A percentile compares a stretch with the other conserved stretches of the same genome.
Evolutionary conservation across 2,113 vertebrate genomes (phyloP).

Genomic region (Vulpes lagopus): DNA sequence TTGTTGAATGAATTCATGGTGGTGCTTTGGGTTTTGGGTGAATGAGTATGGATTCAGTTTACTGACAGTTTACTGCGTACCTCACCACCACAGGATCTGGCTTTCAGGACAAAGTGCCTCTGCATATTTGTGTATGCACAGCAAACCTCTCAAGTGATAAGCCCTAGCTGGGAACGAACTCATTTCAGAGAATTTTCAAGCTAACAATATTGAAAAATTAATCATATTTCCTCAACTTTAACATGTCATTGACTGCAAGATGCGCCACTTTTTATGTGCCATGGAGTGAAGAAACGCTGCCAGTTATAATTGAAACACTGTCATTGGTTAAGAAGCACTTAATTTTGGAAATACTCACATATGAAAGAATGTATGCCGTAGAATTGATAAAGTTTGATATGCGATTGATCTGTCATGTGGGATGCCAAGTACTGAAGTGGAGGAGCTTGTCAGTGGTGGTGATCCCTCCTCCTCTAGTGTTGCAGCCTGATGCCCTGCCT

Average conservation of each 20-base stretch:
- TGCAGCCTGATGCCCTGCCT: rapidly evolving
- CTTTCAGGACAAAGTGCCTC: neutral
- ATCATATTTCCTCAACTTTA: neutral
- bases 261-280: neutral
- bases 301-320: neutral
- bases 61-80: neutral
- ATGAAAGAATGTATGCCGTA: neutral
- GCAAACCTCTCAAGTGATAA: neutral
- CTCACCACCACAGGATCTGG: neutral
- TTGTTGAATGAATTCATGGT: neutral
- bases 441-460: neutral
- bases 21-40: neutral
- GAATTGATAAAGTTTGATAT: neutral
- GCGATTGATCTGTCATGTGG: rapidly evolving
- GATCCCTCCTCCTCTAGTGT: rapidly evolving
- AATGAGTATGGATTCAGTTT: neutral
- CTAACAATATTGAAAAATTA: neutral
- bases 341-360: neutral
- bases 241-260: neutral
- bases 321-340: neutral
- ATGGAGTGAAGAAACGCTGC: neutral
- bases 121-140: neutral
- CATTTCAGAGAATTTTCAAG: slow-evolving; percentile 16
- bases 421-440: neutral
- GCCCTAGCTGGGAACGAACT: neutral